Conservation (phyloP, 2,113 vertebrate genomes). For the Lophochroa leadbeateri region DNA sequence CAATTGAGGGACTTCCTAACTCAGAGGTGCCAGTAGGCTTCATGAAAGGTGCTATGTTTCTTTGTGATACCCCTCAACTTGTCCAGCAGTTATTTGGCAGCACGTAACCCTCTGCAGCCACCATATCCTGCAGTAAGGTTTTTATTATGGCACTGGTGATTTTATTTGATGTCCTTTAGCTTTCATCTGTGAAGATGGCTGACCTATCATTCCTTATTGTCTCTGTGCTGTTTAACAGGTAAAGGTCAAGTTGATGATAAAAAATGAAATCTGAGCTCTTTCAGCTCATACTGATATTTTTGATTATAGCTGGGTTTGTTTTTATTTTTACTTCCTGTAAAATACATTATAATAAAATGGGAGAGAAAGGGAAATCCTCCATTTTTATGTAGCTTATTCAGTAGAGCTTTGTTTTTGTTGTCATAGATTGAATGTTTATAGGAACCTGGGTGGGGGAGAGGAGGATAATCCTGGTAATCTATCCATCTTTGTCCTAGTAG, state of each 20-base stretch:
- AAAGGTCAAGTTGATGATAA: not conserved
- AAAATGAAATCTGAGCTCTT: not conserved
- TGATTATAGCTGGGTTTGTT: not conserved
- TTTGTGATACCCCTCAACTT: not conserved
- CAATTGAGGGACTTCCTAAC: rapidly evolving
- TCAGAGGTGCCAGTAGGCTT: not conserved
- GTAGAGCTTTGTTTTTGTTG: not conserved
- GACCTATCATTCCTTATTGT: not conserved
- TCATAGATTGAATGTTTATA: not conserved
- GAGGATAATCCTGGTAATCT: too few species aligned
- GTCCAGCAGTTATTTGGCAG: not conserved
- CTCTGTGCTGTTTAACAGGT: not conserved
- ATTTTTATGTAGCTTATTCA: not conserved
- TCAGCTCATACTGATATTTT: not conserved
- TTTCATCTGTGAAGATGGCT: not conserved
- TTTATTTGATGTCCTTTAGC: not conserved
- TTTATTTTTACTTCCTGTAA: not conserved
- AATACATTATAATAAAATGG: not conserved
- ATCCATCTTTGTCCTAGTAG: not conserved
- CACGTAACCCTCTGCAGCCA: not conserved
- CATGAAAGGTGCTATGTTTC: not conserved
- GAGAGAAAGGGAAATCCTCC: not conserved
- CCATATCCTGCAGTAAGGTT: not conserved
- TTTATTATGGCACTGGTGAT: not conserved
- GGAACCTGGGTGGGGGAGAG: not conserved